Evolutionary conservation across 1,140 invertebrate species (phyloP), one percentile per base, ranked within the genome.

Genomic region (Lepidotrigona ventralis): DNA sequence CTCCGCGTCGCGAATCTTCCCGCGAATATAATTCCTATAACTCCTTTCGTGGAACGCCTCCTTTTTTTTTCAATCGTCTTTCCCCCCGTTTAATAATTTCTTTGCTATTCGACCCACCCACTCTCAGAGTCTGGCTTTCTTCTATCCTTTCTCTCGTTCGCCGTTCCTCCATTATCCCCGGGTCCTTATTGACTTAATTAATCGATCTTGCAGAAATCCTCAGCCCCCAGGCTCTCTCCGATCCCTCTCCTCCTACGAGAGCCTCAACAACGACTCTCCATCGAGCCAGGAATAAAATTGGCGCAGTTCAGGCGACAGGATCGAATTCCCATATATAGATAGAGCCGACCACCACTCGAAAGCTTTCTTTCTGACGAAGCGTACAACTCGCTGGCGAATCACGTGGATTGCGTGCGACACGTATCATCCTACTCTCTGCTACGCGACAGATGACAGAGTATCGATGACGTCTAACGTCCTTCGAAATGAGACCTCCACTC

Each of bases 251-350:
- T 8, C 39, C 6, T 8, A 8, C 39, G 39, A 46, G 39, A 46
- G 39, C 39, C 39, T 46, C 39, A 46, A 46, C 39, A 46, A 46
- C 39, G 39, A 46, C 39, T 46, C 81, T 79, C 85, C 86, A 88
- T 82, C 85, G 88, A 70, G 54, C 73, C 68, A 73, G 78, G 81
- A 84, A 78, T 88, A 87, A 80, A 88, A 88, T 88, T 87, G 85
- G 53, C 70, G 29, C 26, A 76, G 77, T 77, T 56, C 56, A 12
- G 4, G 63, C 51, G 54, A 26, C 68, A 21, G 66, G 68, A 84
- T 88, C 76, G 69, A 75, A 80, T 70, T 76, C 76, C 77, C 77
- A 33, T 33, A 33, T 33, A 33, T 33, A 33, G 0, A 11, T 19
- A 53, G 76, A 71, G 33, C 51, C 51, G 66, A 83, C 58, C 33